Base-by-base conservation (phyloP, 2,888 invertebrate species). In the Parnassius apollo region DNA sequence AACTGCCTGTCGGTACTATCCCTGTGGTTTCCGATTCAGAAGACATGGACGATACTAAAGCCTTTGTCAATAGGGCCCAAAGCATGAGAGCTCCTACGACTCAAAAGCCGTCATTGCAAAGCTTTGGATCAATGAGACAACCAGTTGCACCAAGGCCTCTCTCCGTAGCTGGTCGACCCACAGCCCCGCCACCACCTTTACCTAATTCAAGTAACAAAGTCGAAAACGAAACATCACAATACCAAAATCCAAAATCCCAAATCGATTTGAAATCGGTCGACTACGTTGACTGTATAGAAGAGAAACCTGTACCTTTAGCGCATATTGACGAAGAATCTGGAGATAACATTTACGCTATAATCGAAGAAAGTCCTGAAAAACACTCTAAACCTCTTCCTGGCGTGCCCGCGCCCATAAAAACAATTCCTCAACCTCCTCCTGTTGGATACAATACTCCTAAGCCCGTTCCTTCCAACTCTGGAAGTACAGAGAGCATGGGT, bases 311-410 rank as follows among this genome's bases (percentile, higher is more conserved):
- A 0, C 93, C 94, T 0, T 76, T 95, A 65, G 93, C 94, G 0
- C 93, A 94, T 69, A 94, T 95, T 57, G 92, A 93, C 65, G 94
- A 94, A 72, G 93, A 93, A 72, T 93, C 94, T 0, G 82, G 91
- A 12, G 97, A 97, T 75, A 97, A 96, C 75, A 97, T 97, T 67
- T 97, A 97, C 78, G 96, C 97, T 0, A 96, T 97, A 0, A 97
- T 97, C 57, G 97, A 97, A 76, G 97, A 97, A 78, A 93, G 94
- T 46, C 94, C 95, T 0, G 91, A 93, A 1, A 91, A 82, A 58
- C 76, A 78, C 54, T 84, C 85, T 0, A 88, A 88, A 68, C 85
- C 86, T 0, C 75, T 87, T 18, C 90, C 87, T 1, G 79, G 78
- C 1, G 86, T 89, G 0, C 86, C 93, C 2, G 75, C 79, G 2